Conservation (phyloP, 2,113 vertebrate genomes). For the Motacilla tschutschensis region DNA sequence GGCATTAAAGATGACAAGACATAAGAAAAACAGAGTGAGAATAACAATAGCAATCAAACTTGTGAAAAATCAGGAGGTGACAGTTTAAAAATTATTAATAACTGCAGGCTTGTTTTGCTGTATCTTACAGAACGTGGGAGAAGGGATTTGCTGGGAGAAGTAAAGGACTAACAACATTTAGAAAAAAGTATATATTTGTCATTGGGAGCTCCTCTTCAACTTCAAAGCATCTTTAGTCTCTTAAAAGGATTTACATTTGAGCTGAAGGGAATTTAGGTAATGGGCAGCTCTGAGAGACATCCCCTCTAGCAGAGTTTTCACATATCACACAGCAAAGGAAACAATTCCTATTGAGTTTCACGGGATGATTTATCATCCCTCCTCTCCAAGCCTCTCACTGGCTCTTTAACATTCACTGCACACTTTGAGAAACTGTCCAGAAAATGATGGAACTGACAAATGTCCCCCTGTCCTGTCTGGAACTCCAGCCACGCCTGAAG, state of each 20-base stretch:
- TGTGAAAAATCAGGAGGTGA: not conserved
- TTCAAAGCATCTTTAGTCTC: slow-evolving; percentile 52
- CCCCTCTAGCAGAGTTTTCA: slow-evolving; percentile 48
- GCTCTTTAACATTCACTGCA: slow-evolving; percentile 3
- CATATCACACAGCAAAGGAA: slow-evolving; percentile 31
- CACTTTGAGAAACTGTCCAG: not conserved
- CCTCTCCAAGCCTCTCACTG: slow-evolving; percentile 6
- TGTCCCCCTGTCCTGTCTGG: not conserved
- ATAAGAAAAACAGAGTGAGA: slow-evolving; percentile 20
- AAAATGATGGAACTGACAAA: not conserved
- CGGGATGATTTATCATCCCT: slow-evolving; percentile 51
- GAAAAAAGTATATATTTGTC: slow-evolving; percentile 29
- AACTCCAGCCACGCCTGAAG: not conserved
- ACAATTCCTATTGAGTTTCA: slow-evolving; percentile 48
- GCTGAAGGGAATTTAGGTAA: slow-evolving; percentile 59
- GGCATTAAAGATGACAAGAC: not conserved
- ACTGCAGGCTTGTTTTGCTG: slow-evolving; percentile 24
- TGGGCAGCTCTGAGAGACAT: slow-evolving; percentile 55
- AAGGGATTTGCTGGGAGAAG: not conserved
- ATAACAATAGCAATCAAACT: slow-evolving; percentile 33
- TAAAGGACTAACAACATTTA: not conserved
- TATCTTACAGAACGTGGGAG: not conserved
- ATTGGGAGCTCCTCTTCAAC: slow-evolving; percentile 12
- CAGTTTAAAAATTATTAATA: not conserved
- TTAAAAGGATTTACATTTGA: slow-evolving; percentile 72